Evolutionary conservation across 2,888 invertebrate species (phyloP).

Genomic region (Andrena camellia): DNA sequence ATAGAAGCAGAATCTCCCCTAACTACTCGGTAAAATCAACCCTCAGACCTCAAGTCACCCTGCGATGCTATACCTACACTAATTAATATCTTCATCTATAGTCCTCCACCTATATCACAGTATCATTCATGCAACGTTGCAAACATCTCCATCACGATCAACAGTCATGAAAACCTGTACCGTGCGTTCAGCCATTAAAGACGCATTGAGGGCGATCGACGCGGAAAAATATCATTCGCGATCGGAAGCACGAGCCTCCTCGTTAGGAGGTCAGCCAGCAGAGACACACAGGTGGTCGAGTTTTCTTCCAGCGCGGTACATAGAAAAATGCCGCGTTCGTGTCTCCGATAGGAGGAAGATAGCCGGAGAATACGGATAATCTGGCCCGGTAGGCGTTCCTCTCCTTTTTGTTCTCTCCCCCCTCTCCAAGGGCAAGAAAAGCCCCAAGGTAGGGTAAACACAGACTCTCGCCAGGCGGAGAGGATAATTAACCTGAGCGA

Average conservation of each 20-base stretch:
- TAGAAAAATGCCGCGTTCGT: conserved; percentile 35
- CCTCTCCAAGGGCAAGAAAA: conserved; percentile 38
- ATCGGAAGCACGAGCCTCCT: conserved; percentile 1
- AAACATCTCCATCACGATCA: too few relatives aligned
- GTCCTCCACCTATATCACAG: too few relatives aligned
- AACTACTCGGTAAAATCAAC: too few relatives aligned
- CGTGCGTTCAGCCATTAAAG: too few relatives aligned
- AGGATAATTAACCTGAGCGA: conserved; percentile 66
- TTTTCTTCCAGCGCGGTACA: background rate
- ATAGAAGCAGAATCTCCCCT: too few relatives aligned
- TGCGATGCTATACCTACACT: too few relatives aligned
- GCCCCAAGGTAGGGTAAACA: conserved; percentile 41
- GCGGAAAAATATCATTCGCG: background rate
- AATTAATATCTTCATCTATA: too few relatives aligned
- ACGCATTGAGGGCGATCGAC: background rate
- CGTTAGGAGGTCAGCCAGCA: background rate
- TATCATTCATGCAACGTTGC: too few relatives aligned
- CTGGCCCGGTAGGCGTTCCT: conserved; percentile 24
- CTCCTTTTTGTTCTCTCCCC: background rate
- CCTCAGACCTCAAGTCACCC: too few relatives aligned
- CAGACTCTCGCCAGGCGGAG: conserved; percentile 59
- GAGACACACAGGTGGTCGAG: conserved; percentile 10
- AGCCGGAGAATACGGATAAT: conserved; percentile 41
- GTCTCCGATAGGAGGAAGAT: conserved; percentile 45
- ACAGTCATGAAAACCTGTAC: too few relatives aligned